Evolutionary conservation across 2,888 invertebrate genomes (phyloP).

Genomic region (Mactromeris polynyma): DNA sequence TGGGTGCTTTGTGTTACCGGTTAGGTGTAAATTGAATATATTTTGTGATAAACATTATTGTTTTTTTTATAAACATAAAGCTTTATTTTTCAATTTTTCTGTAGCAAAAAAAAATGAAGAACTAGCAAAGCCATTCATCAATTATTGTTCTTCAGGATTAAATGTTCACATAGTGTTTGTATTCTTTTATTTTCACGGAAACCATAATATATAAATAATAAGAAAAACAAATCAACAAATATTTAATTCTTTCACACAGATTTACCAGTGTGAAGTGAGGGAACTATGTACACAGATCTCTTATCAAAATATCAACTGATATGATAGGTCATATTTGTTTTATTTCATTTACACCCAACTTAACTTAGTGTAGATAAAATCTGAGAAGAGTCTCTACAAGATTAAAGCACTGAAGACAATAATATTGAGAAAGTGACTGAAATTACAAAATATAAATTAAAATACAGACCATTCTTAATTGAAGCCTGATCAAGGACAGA

Average conservation of each 20-base stretch:
- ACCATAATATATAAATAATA: background rate
- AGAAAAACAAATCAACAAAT: background rate
- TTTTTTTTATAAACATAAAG: background rate
- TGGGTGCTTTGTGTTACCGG: background rate
- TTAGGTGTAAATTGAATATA: slow-evolving; percentile 7
- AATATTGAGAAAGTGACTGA: background rate
- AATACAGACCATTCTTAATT: no score
- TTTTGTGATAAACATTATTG: background rate
- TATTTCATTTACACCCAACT: background rate
- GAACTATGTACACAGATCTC: background rate
- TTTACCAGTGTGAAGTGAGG: background rate
- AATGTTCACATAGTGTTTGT: background rate
- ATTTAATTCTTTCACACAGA: background rate
- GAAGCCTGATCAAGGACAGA: no score
- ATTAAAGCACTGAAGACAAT: background rate
- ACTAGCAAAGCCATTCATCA: background rate
- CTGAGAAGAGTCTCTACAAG: background rate
- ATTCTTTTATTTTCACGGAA: background rate
- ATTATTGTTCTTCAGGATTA: background rate
- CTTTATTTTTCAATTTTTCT: background rate
- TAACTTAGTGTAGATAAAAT: background rate
- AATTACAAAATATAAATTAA: background rate
- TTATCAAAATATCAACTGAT: background rate
- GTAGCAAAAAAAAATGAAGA: background rate
- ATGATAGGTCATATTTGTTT: background rate